A percentile compares a stretch with the other conserved stretches of the same genome.
Evolutionary conservation across 2,888 invertebrate genomes (phyloP).

Genomic region (Sminthurides aquaticus): DNA sequence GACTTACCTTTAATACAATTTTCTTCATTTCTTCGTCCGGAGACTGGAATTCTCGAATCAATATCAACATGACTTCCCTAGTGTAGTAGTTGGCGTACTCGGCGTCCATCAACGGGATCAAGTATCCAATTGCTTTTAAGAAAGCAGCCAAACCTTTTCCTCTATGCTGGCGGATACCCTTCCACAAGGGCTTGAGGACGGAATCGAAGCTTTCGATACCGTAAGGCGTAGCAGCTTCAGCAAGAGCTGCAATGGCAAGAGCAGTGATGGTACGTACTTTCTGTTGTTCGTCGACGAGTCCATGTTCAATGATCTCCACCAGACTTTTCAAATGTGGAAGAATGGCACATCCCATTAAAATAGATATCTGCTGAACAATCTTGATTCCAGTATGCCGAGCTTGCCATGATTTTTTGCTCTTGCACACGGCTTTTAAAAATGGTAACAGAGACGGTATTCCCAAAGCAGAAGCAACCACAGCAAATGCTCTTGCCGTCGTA

Average conservation of each 20-base stretch:
- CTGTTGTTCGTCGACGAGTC: conserved; percentile 95
- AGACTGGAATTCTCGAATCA: conserved; percentile 98
- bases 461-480: conserved; percentile 98
- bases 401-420: conserved; percentile 99
- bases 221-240: conserved; percentile 98
- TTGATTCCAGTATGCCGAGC: conserved; percentile 97
- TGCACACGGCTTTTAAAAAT: conserved; percentile 96
- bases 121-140: conserved; percentile 96
- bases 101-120: conserved; percentile 99
- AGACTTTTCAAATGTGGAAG: conserved; percentile 94
- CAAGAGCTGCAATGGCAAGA: conserved; percentile 92
- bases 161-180: conserved; percentile 74
- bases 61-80: conserved; percentile 96
- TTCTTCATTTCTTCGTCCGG: conserved; percentile 99
- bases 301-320: conserved; percentile 99
- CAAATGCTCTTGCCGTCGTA: conserved; percentile 98
- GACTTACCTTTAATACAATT: conserved; percentile 84
- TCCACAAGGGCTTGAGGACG: conserved; percentile 97
- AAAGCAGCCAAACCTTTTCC: conserved; percentile 96
- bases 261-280: conserved; percentile 96
- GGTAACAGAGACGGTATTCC: conserved; percentile 96
- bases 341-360: conserved; percentile 99
- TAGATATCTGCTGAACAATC: conserved; percentile 99
- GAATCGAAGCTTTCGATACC: conserved; percentile 99
- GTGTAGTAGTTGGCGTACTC: conserved; percentile 99